Base-by-base conservation (phyloP, 2,797 vertebrate species). In the Euthynnus affinis region DNA sequence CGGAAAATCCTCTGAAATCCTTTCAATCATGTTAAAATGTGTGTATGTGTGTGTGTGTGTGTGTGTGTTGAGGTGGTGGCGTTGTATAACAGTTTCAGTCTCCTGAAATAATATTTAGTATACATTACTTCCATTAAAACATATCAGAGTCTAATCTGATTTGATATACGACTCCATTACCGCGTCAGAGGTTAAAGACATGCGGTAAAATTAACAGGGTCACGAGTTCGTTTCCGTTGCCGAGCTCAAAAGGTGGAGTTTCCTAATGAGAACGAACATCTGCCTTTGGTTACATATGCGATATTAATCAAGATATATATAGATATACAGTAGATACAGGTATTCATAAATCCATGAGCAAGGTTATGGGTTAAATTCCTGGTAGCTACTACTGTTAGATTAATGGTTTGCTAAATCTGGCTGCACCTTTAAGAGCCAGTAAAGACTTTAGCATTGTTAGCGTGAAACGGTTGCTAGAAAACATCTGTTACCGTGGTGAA, bases 1-100 rank as follows among this genome's bases (percentile, higher is more conserved):
- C 61, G 5, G 67, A 72, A 92, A 93, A 93, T 90, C 86, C 86
- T 67, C 81, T 66, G 51, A 85, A 93, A 92, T 87, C 89, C 82
- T 71, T 80, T 82, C 81, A 91, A 90, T 91, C 80, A 82, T 0
- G 56, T 78, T 89, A 88, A 89, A 87, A 73, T 62, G 74, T 69
- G 55, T 18, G 9, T 2, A 20, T 18, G 68, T 13, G 18, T 49
- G 53, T 46, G 66, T 75, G 48, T 44, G 12, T 42, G 40, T 73
- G 65, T 10, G 5, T 49, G 53, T 56, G 49, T 25, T 20, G 46
- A 14, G 23, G 48, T 20, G 44, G 13, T 10, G 22, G 0, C 9
- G 67, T 81, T 84, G 74, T 78, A 5, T 74, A 78, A 83, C 62
- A 23, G 32, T 42, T 5, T 42, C 40, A 13, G 52, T 49, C 15